A percentile compares a stretch with the other conserved stretches of the same genome.
phyloP scores from a whole-genome alignment of 1,140 invertebrate species.

The Hyphantria cunea region DNA sequence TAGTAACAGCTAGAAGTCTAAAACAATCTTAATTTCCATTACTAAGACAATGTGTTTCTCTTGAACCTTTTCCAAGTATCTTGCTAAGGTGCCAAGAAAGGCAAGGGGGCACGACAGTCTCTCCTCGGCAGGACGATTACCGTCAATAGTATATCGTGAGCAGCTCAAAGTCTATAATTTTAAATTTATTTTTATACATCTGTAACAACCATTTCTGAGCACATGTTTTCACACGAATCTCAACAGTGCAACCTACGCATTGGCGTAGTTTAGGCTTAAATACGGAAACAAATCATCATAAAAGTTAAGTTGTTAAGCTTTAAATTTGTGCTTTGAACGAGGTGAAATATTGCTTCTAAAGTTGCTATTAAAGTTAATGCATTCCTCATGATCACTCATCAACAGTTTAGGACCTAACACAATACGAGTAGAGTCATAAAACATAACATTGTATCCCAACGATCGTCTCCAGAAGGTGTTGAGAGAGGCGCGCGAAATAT shows the following conservation, averaged over 20 bases:
- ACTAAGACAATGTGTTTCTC: too few relatives aligned
- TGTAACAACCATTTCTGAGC: too few relatives aligned
- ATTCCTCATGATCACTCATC: slow-evolving; percentile 77
- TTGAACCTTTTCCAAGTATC: too few relatives aligned
- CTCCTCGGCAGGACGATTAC: too few relatives aligned
- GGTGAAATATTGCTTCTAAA: slow-evolving; percentile 80
- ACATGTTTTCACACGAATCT: too few relatives aligned
- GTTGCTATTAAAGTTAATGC: slow-evolving; percentile 77
- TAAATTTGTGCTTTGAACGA: slow-evolving; percentile 69
- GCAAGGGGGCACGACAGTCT: too few relatives aligned
- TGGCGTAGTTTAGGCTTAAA: slow-evolving; percentile 34
- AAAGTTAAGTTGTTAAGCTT: slow-evolving; percentile 66
- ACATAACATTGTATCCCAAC: slow-evolving; percentile 73
- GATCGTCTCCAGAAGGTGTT: slow-evolving; percentile 70
- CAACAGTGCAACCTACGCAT: not conserved
- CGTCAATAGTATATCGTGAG: too few relatives aligned
- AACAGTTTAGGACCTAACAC: slow-evolving; percentile 79
- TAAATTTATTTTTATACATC: too few relatives aligned
- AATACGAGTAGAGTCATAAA: slow-evolving; percentile 72
- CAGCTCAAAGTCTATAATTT: too few relatives aligned
- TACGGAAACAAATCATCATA: slow-evolving; percentile 80
- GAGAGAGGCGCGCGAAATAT: slow-evolving; percentile 78
- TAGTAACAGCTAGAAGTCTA: too few relatives aligned
- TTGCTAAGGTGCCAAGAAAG: too few relatives aligned
- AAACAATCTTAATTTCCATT: too few relatives aligned